These are phyloP conservation scores for Archips crataeganus DNA, from an alignment of 2,888 invertebrate genomes.

Conservation along the genomic window DNA sequence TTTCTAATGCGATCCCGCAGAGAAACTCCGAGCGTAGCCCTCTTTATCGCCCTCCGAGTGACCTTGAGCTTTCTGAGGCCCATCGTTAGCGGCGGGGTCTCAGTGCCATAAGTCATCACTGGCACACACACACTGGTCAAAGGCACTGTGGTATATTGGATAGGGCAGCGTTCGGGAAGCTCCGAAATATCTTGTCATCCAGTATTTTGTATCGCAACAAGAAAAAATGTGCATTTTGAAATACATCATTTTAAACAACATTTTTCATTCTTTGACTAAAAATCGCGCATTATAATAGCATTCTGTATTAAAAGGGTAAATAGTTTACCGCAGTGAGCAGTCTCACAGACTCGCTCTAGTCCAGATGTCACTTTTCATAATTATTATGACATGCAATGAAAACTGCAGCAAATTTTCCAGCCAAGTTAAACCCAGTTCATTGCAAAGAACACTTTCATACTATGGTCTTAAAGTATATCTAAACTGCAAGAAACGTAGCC, in stretches of 20 bases:
- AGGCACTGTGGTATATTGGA: no score
- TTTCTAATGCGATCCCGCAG: no score
- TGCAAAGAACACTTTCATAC: neutral
- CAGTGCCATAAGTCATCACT: no score
- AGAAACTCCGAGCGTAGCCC: no score
- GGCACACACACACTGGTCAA: no score
- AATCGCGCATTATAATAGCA: conserved; percentile 18
- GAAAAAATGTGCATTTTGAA: neutral
- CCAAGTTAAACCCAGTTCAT: neutral
- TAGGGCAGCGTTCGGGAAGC: no score
- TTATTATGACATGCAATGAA: conserved; percentile 41
- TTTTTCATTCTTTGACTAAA: neutral
- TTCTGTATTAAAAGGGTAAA: conserved; percentile 24
- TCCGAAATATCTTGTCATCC: no score
- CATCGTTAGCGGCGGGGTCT: no score
- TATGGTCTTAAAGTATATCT: neutral
- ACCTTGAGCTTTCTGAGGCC: no score
- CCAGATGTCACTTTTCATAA: conserved; percentile 43
- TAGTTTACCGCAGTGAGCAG: conserved; percentile 26
- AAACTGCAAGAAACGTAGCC: neutral
- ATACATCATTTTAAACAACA: neutral
- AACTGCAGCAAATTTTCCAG: conserved; percentile 33
- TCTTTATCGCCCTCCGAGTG: no score
- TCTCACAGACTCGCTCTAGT: conserved; percentile 8
- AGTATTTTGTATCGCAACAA: neutral